Evolutionary conservation across 1,140 invertebrate genomes (phyloP).

Genomic region (Drosophila aff.): DNA sequence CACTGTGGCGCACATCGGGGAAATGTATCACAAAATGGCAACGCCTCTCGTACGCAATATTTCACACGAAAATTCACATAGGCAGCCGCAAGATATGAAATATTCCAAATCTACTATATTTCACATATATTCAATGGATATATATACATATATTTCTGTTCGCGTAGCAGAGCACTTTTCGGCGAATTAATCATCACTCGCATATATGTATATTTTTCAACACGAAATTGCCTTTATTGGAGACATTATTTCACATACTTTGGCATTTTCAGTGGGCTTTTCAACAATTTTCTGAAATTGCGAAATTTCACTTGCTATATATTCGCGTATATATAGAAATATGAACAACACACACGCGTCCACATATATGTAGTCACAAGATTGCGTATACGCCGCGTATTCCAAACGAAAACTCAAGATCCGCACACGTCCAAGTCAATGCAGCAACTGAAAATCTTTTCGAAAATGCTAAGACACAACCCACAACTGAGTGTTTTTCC

Average conservation of each 20-base stretch:
- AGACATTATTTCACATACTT: slow-evolving; percentile 70
- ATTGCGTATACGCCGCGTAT: slow-evolving; percentile 78
- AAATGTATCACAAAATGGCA: slow-evolving; percentile 51
- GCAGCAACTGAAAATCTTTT: slow-evolving; percentile 79
- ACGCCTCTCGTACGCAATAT: slow-evolving; percentile 43
- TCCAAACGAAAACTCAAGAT: slow-evolving; percentile 38
- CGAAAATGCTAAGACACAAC: slow-evolving; percentile 61
- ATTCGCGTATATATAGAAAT: slow-evolving; percentile 42
- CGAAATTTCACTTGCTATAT: slow-evolving; percentile 66
- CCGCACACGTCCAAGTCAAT: slow-evolving; percentile 78
- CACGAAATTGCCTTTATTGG: slow-evolving; percentile 54
- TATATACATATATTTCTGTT: slow-evolving; percentile 3
- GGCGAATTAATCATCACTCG: slow-evolving; percentile 55
- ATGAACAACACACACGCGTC: slow-evolving; percentile 42
- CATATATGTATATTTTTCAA: slow-evolving; percentile 32
- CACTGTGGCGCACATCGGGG: slow-evolving; percentile 20
- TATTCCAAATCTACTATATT: slow-evolving; percentile 48
- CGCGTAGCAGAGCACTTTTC: slow-evolving; percentile 11
- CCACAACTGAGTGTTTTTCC: slow-evolving; percentile 42
- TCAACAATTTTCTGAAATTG: slow-evolving; percentile 40
- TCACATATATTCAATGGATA: slow-evolving; percentile 22
- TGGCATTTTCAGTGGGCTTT: slow-evolving; percentile 59
- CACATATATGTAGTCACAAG: slow-evolving; percentile 54
- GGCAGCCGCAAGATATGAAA: slow-evolving; percentile 28
- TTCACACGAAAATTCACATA: slow-evolving; percentile 32